These are phyloP conservation scores for Tuta absoluta DNA, from an alignment of 2,888 invertebrate genomes.

Conservation along the genomic window DNA sequence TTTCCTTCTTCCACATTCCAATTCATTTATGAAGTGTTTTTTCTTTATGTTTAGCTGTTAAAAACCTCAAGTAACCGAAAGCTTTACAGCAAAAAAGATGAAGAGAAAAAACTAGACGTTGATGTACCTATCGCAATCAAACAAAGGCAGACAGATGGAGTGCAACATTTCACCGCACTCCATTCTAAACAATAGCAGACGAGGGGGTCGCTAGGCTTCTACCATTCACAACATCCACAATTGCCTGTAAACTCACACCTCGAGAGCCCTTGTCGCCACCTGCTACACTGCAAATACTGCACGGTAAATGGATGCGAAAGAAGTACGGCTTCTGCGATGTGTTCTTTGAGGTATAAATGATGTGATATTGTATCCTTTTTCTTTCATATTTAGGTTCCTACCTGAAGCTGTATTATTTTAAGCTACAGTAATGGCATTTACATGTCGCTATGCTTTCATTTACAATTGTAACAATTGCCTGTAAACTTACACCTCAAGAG, in stretches of 20 bases:
- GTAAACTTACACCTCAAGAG: conserved; percentile 54
- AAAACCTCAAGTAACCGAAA: too few relatives aligned
- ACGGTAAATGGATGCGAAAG: conserved; percentile 25
- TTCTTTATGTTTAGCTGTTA: too few relatives aligned
- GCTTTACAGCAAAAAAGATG: too few relatives aligned
- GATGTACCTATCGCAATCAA: not conserved
- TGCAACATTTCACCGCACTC: conserved; percentile 8
- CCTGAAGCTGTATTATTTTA: too few relatives aligned
- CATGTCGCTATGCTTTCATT: too few relatives aligned
- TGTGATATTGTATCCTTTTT: too few relatives aligned
- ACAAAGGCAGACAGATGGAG: conserved; percentile 10
- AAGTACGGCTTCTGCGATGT: too few relatives aligned
- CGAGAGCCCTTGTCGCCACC: conserved; percentile 50
- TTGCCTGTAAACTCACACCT: conserved; percentile 55
- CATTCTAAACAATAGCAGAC: conserved; percentile 10
- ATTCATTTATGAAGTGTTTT: too few relatives aligned
- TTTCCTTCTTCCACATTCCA: too few relatives aligned
- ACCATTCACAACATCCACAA: conserved; percentile 39
- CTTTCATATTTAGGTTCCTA: too few relatives aligned
- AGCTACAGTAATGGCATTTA: too few relatives aligned
- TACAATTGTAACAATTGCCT: conserved; percentile 53
- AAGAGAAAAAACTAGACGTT: not conserved
- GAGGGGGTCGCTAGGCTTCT: conserved; percentile 8
- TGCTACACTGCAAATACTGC: conserved; percentile 58
- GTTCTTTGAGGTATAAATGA: too few relatives aligned